Base-by-base conservation (phyloP, 1,140 invertebrate genomes). In the Ceratina calcarata region DNA sequence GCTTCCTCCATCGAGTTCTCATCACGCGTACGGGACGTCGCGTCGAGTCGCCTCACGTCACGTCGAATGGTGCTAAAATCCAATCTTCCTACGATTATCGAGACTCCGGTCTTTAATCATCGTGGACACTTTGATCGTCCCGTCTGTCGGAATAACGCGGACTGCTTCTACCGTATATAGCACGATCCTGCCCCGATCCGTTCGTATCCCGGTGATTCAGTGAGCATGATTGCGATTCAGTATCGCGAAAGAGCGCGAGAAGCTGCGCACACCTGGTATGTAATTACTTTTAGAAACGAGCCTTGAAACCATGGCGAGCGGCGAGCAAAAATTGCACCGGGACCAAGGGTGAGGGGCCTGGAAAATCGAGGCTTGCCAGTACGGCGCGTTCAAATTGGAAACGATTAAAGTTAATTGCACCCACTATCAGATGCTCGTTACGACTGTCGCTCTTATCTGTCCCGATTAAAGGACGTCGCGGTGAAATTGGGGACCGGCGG, bases 381-480 rank as follows among this genome's bases (percentile, higher is more conserved):
- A 12, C 66, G 24, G 13, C 37, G 61, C 13, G 67, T 84, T 77
- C 68, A 74, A 87, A 82, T 86, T 71, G 73, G 12, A 86, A 84
- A 68, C 76, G 86, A 87, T 86, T 86, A 84, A 78, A 84, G 86
- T 86, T 86, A 87, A 86, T 87, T 82, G 82, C 81, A 32, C 75
- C 22, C 58, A 53, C 61, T 86, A 82, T 86, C 83, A 53, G 81
- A 86, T 82, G 60, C 80, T 78, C 82, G 68, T 85, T 85, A 81
- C 70, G 49, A 66, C 20, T 60, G 27, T 13, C 15, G 18, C 37
- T 20, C 32, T 72, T 73, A 32, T 73, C 51, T 66, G 22, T 8
- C 16, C 32, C 18, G 37, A 32, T 51, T 22, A 49, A 66, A 74
- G 62, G 62, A 65, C 53, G 57, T 67, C 64, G 37, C 37, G 65